phyloP scores from a whole-genome alignment of 1,140 invertebrate genomes.

The Cepaea nemoralis region DNA sequence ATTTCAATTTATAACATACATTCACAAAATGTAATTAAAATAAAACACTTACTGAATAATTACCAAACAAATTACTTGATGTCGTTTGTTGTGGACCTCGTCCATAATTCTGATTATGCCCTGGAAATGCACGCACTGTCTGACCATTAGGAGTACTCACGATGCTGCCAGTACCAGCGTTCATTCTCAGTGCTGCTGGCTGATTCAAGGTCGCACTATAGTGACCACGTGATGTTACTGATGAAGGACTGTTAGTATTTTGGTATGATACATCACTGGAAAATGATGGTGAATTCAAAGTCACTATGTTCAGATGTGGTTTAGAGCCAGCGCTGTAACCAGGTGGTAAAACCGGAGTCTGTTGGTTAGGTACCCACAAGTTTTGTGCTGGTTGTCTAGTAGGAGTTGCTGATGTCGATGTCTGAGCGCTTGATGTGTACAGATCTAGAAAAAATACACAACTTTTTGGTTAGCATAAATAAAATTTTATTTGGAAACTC shows the following conservation, averaged over 20 bases:
- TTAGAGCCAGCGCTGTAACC: neutral
- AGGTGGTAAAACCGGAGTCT: neutral
- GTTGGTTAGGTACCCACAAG: neutral
- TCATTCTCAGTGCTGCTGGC: neutral
- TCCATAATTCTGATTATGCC: neutral
- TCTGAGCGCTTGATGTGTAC: neutral
- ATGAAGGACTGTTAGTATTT: neutral
- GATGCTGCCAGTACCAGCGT: neutral
- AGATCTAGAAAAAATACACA: no score
- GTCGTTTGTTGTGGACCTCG: no score
- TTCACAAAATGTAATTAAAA: slow-evolving; percentile 14
- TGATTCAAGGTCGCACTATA: no score
- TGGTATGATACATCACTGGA: neutral
- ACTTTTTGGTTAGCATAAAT: no score
- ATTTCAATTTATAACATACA: no score
- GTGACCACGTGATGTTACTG: no score
- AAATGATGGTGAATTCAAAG: neutral
- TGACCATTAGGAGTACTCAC: neutral
- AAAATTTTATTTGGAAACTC: no score
- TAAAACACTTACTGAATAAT: neutral
- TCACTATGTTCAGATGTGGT: no score
- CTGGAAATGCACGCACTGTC: neutral
- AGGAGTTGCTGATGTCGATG: neutral
- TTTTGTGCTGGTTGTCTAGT: neutral
- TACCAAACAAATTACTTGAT: neutral